Evolutionary conservation across 2,113 vertebrate species (phyloP), one percentile per base, ranked within the genome.

Genomic region (Garra rufa): DNA sequence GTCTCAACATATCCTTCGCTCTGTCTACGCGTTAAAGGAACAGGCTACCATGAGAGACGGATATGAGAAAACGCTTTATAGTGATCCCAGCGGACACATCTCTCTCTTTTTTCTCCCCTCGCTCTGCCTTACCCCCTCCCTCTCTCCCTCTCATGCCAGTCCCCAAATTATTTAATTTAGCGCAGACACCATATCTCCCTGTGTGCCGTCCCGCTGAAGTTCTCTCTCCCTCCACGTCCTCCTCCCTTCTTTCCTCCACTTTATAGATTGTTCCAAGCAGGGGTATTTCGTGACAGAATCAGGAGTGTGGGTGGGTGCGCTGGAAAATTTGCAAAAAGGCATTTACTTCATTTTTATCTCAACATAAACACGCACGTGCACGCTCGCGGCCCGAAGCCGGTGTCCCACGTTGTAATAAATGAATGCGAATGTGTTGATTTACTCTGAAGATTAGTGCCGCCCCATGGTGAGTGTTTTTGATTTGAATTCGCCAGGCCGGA

Each of bases 151-250:
- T 85, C 88, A 80, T 82, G 80, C 84, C 78, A 86, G 43, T 84
- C 85, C 70, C 83, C 61, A 88, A 86, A 86, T 87, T 86, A 89
- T 89, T 87, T 85, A 86, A 87, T 89, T 87, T 87, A 84, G 75
- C 80, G 65, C 86, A 86, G 88, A 87, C 86, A 80, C 82, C 88
- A 87, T 83, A 80, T 89, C 88, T 89, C 84, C 86, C 88, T 70
- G 52, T 86, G 82, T 74, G 80, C 84, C 74, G 48, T 73, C 78
- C 86, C 30, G 77, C 82, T 82, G 84, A 78, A 85, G 85, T 86
- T 88, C 48, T 67, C 44, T 76, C 55, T 81, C 76, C 17, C 74
- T 80, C 81, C 41, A 76, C 43, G 28, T 50, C 82, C 65, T 78
- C 71, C 57, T 81, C 19, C 69, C 76, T 74, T 82, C 75, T 73